A percentile compares a stretch with the other conserved stretches of the same genome.
Evolutionary conservation across 2,888 invertebrate genomes (phyloP).

Genomic region (Cantharis rufa): DNA sequence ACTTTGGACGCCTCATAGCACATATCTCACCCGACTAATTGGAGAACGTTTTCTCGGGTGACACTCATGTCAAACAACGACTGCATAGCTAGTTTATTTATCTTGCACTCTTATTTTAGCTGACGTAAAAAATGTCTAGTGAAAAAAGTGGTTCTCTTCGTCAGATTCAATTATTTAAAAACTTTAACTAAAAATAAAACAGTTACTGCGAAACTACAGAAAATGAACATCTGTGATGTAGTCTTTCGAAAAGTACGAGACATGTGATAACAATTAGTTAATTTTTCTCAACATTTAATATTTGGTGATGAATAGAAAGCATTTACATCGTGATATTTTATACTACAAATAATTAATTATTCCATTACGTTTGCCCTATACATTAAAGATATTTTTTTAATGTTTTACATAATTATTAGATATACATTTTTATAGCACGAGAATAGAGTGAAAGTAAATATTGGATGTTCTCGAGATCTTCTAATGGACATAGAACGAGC

Average conservation of each 20-base stretch:
- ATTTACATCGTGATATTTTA: not conserved
- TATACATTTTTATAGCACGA: not conserved
- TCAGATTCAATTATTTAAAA: slow-evolving; percentile 48
- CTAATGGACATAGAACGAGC: not conserved
- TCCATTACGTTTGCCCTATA: not conserved
- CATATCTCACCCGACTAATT: slow-evolving; percentile 55
- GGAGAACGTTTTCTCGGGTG: slow-evolving; percentile 53
- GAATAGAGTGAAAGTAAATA: not conserved
- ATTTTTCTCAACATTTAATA: slow-evolving; percentile 33
- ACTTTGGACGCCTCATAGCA: slow-evolving; percentile 40
- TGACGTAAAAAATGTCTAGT: slow-evolving; percentile 36
- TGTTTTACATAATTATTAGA: not conserved
- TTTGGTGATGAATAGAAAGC: slow-evolving; percentile 8
- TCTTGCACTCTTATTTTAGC: slow-evolving; percentile 34
- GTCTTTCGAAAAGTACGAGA: slow-evolving; percentile 11
- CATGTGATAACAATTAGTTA: slow-evolving; percentile 43
- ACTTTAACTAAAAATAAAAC: slow-evolving; percentile 43
- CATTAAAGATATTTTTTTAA: too few species aligned
- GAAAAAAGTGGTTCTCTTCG: slow-evolving; percentile 39
- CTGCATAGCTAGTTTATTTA: slow-evolving; percentile 47
- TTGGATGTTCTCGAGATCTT: too few species aligned
- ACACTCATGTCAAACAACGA: slow-evolving; percentile 52
- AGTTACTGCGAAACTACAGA: slow-evolving; percentile 12
- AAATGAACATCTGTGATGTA: slow-evolving; percentile 30
- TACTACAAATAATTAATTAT: not conserved